Base-by-base conservation (phyloP, 1,140 invertebrate species). In the Mizuhopecten yessoensis region DNA sequence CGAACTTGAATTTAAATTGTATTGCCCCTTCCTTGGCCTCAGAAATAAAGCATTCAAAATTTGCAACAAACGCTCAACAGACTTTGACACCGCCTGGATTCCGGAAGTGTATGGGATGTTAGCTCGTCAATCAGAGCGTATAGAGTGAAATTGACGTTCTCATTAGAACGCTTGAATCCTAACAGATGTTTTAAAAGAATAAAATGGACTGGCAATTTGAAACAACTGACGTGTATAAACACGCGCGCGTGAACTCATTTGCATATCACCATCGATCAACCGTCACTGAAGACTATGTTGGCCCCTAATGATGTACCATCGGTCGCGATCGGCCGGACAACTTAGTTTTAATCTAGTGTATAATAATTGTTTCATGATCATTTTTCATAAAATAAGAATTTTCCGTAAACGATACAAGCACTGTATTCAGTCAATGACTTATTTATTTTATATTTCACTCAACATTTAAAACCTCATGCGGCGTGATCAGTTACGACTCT, bases 141-240 rank as follows among this genome's bases (percentile, higher is more conserved):
- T 75, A 75, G n/a, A 75, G 57, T 75, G 57, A 75, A 75, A 75
- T 75, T 75, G 57, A 75, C 57, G 57, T 75, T 5, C 23, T 75
- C 57, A 75, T 75, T 75, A 75, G 57, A 75, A 75, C 57, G 23
- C 57, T 75, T 75, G 57, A 75, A 75, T 75, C 57, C 57, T 17
- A 75, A 75, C 57, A 75, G 57, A 75, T 75, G 57, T 75, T 75
- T 75, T 75, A 75, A 75, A 75, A 75, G 57, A 75, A 75, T 75
- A 75, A 75, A 75, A 75, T 75, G 29, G 57, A 75, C 57, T 75
- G 57, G 57, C n/a, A 75, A 75, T 29, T 75, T 75, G 57, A 75
- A 75, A 75, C 57, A 75, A 75, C 57, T 75, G 57, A 75, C 57
- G 57, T 75, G 57, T 75, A 29, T 75, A 75, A 75, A 75, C 57